phyloP scores from a whole-genome alignment of 2,113 vertebrate species.

The Scytalopus superciliaris region DNA sequence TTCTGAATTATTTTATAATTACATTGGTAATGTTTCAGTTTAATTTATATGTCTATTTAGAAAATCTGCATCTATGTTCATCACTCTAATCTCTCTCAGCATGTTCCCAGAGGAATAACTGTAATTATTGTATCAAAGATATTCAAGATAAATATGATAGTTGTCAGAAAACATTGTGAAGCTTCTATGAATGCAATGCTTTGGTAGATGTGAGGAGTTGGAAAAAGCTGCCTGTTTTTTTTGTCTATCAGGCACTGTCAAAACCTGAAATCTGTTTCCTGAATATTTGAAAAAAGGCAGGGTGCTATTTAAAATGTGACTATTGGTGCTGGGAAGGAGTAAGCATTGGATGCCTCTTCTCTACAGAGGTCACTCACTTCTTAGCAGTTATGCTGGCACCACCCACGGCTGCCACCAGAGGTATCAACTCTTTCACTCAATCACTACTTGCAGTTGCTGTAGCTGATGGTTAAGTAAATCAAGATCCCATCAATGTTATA shows the following conservation, averaged over 20 bases:
- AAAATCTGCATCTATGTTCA: neutral
- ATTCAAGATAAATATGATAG: neutral
- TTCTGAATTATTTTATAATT: neutral
- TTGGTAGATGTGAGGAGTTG: neutral
- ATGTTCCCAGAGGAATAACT: fast-evolving
- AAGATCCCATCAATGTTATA: neutral
- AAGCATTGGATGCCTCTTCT: too few species aligned
- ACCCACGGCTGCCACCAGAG: neutral
- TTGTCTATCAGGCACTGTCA: neutral
- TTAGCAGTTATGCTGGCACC: neutral
- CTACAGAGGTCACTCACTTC: neutral
- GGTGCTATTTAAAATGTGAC: neutral
- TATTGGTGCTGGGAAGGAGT: neutral
- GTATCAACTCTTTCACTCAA: fast-evolving
- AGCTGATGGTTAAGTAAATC: neutral
- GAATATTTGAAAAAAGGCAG: neutral
- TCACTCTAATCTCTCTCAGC: neutral
- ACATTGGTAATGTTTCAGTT: neutral
- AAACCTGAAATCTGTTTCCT: neutral
- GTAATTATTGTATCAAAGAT: neutral
- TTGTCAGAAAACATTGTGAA: neutral
- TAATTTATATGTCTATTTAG: neutral
- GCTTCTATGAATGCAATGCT: neutral
- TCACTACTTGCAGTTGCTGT: fast-evolving
- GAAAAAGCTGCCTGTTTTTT: neutral